Percentiles rank a stretch among this genome's conserved stretches.
These are phyloP conservation scores for Bolborhynchus lineola DNA, from an alignment of 2,113 vertebrate genomes.

Conservation along the genomic window DNA sequence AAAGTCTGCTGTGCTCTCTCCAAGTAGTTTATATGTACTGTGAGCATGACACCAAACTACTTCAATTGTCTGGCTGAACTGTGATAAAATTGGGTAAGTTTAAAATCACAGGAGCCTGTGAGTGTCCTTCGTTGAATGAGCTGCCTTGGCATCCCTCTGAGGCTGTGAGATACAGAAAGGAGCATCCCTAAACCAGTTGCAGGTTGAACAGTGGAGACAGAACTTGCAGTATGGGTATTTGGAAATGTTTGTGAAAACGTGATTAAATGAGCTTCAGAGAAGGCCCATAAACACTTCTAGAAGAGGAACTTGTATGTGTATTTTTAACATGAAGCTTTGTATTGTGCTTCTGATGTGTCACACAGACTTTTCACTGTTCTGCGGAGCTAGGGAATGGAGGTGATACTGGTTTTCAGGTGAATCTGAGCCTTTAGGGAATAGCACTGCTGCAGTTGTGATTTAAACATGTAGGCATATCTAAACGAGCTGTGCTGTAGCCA, in stretches of 20 bases:
- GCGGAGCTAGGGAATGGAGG: background rate
- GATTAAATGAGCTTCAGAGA: background rate
- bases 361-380: background rate
- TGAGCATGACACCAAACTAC: background rate
- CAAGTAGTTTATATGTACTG: background rate
- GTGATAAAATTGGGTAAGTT: background rate
- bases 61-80: background rate
- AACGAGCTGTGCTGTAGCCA: background rate
- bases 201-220: background rate
- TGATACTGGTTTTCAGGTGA: background rate
- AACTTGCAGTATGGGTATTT: background rate
- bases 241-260: background rate
- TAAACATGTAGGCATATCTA: background rate
- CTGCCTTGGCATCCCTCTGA: background rate
- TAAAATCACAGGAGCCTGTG: background rate
- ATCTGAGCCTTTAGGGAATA: background rate
- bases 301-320: background rate
- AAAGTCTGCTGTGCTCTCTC: background rate
- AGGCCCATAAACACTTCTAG: background rate
- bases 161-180: background rate
- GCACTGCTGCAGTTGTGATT: background rate
- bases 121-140: background rate
- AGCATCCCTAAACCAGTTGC: background rate
- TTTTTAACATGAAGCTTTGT: background rate
- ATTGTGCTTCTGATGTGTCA: background rate